Base-by-base conservation (phyloP, 1,140 invertebrate genomes). In the Sarcophaga peregrina region DNA sequence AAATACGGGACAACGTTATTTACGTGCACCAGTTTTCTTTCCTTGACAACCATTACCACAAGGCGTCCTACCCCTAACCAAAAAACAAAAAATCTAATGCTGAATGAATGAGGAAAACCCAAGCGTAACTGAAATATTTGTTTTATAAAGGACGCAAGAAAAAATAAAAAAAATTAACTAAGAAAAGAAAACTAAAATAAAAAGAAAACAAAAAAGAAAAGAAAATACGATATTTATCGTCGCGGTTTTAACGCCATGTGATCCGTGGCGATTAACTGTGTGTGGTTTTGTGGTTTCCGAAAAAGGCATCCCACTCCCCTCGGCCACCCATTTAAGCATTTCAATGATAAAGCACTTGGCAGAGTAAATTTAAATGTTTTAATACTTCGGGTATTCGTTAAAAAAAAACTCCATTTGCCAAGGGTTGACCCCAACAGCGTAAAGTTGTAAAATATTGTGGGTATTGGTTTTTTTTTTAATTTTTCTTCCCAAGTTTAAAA, bases 241-340 rank as follows among this genome's bases (percentile, higher is more conserved):
- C 87, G 87, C 86, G 86, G 86, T 88, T 89, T 89, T 88, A 88
- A 88, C 88, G 85, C 86, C 88, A 89, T 89, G 86, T 89, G 87
- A 87, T 89, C 88, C 87, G 86, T 84, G 88, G 88, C 88, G 88
- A 89, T 89, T 89, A 89, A 88, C 85, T 89, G 88, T 85, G 88
- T 85, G 88, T 86, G 88, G 89, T 88, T 87, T 46, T 82, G 87
- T 89, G 88, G 88, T 87, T 88, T 89, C 89, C 86, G 85, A 46
- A 46, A 25, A 37, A 62, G 75, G 75, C 74, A 76, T 50, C 68
- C 82, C 20, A 52, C 74, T 76, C 47, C 58, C 7, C 8, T 17
- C n/a, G 17, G 10, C n/a, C 47, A 78, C 47, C 75, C 75, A 78
- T 78, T 78, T 20, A 10, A n/a, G 17, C 7, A 78, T 52, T 52